These are phyloP conservation scores for Stenodera caucasica DNA, from an alignment of 2,888 invertebrate genomes.

Conservation along the genomic window DNA sequence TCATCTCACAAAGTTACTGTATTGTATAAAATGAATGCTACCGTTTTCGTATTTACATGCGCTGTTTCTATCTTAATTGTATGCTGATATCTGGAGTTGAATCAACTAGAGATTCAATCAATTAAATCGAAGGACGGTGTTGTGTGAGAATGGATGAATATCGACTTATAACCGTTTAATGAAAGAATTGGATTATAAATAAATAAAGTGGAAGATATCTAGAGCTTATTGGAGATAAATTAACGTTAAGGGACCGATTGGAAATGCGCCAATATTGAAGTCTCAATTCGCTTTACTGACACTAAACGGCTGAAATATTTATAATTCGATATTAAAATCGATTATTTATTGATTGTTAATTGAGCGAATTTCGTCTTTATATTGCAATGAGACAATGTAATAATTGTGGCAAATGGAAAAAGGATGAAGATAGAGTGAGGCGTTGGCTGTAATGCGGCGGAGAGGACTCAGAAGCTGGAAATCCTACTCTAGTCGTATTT, in stretches of 20 bases:
- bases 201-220: constrained; percentile 11
- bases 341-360: too few species aligned
- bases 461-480: constrained; percentile 48
- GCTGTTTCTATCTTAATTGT: neutral
- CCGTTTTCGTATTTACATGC: neutral
- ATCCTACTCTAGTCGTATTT: constrained; percentile 53
- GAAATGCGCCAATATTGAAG: constrained; percentile 15
- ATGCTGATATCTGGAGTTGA: neutral
- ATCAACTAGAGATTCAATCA: too few species aligned
- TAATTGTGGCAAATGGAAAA: constrained; percentile 31
- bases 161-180: neutral
- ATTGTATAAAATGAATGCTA: neutral
- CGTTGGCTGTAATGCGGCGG: constrained; percentile 47
- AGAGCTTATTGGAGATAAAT: constrained; percentile 15
- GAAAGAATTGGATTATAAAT: constrained; percentile 13
- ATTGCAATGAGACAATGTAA: too few species aligned
- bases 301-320: too few species aligned
- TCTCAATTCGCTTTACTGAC: constrained; percentile 19
- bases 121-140: neutral
- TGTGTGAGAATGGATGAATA: neutral
- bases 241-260: constrained; percentile 4
- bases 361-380: too few species aligned
- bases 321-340: too few species aligned
- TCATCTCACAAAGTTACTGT: neutral
- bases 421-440: constrained; percentile 35